A percentile compares a stretch with the other conserved stretches of the same genome.
Evolutionary conservation across 2,797 vertebrate genomes (phyloP).

Genomic region (Arrhamphus sclerolepis): DNA sequence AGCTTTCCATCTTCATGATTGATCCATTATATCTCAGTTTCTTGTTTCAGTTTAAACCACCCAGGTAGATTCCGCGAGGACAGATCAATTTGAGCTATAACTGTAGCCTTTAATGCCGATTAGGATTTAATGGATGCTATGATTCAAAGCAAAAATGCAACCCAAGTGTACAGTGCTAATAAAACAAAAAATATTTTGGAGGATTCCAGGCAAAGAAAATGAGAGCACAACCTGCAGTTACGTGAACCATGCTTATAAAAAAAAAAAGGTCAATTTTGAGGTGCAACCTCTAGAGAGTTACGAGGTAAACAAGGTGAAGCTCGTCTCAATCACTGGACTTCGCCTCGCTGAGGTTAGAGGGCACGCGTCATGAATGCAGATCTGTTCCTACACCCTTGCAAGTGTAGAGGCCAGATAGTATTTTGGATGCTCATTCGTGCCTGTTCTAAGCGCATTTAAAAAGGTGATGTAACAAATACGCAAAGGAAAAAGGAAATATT

Average conservation of each 20-base stretch:
- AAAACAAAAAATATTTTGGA: neutral
- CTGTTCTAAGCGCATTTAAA: constrained; percentile 38
- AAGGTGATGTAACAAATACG: constrained; percentile 20
- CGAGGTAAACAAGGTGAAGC: constrained; percentile 49
- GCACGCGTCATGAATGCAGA: constrained; percentile 41
- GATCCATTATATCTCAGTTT: constrained; percentile 30
- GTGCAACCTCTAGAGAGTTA: constrained; percentile 26
- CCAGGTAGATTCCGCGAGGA: constrained; percentile 11
- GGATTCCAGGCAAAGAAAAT: too few relatives aligned
- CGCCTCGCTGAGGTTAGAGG: constrained; percentile 41
- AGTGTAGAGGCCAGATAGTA: constrained; percentile 14
- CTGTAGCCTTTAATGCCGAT: constrained; percentile 17
- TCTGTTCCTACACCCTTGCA: constrained; percentile 16
- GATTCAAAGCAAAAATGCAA: neutral
- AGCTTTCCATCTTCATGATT: constrained; percentile 43
- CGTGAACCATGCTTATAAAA: constrained; percentile 27
- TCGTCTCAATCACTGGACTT: constrained; percentile 41
- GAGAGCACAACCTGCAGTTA: too few relatives aligned
- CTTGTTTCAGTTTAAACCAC: constrained; percentile 19
- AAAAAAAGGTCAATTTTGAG: constrained; percentile 35
- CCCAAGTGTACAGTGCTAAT: neutral
- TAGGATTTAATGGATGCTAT: constrained; percentile 1
- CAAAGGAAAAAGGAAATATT: constrained; percentile 43
- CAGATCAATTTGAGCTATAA: constrained; percentile 26
- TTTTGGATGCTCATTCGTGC: constrained; percentile 30